Conservation (phyloP, 2,888 invertebrate species). For the Chalcis sispes region DNA sequence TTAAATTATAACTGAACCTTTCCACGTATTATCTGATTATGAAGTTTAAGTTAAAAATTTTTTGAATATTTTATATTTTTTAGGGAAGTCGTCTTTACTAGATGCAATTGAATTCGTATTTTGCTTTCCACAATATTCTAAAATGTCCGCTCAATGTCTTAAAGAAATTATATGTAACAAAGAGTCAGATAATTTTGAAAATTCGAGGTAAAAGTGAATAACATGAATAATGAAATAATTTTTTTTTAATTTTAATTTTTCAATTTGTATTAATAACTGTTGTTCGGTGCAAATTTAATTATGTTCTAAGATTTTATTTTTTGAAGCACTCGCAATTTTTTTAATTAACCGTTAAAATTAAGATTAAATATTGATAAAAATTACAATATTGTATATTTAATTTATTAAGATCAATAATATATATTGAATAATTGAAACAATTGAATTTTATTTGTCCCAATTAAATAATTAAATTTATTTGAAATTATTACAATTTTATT, state of each 20-base stretch:
- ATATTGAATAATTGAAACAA: no score
- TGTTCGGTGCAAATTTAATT: no score
- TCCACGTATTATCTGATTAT: neutral
- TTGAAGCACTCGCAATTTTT: no score
- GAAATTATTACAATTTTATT: no score
- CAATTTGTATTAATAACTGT: no score
- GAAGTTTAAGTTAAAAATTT: neutral
- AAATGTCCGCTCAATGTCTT: slow-evolving; percentile 17
- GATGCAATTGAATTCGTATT: slow-evolving; percentile 97
- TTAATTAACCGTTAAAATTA: neutral
- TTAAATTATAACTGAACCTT: neutral
- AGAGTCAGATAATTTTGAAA: neutral
- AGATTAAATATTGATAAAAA: slow-evolving; percentile 1
- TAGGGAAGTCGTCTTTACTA: slow-evolving; percentile 99
- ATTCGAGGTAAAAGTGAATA: slow-evolving; percentile 31
- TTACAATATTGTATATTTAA: neutral
- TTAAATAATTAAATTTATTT: no score
- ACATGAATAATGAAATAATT: no score
- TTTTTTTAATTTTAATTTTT: no score
- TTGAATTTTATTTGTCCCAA: no score
- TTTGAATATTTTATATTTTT: slow-evolving; percentile 53
- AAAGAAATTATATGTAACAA: slow-evolving; percentile 22
- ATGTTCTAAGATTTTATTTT: no score
- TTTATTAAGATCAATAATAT: no score
- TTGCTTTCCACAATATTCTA: slow-evolving; percentile 39